These are phyloP conservation scores for Elanus axillaris DNA, from an alignment of 2,113 vertebrate species.

Conservation along the genomic window DNA sequence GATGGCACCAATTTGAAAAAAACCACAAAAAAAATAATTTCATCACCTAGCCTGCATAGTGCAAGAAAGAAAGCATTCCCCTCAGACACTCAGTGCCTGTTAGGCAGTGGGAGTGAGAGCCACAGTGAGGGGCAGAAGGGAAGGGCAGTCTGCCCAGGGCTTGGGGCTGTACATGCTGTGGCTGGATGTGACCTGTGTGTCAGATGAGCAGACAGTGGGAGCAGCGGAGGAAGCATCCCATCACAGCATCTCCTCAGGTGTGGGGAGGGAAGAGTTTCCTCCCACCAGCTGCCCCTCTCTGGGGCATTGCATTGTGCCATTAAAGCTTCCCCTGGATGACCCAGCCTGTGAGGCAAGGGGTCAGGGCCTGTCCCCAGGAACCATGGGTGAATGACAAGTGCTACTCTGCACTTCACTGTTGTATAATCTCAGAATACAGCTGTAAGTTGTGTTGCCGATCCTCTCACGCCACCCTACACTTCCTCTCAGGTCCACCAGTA, in stretches of 20 bases:
- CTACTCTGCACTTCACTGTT: background rate
- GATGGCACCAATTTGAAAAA: background rate
- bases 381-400: background rate
- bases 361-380: no score
- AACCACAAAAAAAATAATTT: background rate
- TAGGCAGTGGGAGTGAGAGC: background rate
- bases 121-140: background rate
- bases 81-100: background rate
- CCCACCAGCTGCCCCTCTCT: background rate
- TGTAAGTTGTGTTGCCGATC: accelerated
- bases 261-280: background rate
- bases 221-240: background rate
- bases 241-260: background rate
- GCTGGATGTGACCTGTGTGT: background rate
- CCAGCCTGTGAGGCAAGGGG: accelerated
- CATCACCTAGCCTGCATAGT: background rate
- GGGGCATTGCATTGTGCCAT: background rate
- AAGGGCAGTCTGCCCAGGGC: background rate
- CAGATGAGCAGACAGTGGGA: accelerated
- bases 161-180: background rate
- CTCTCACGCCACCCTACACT: background rate
- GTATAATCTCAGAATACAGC: background rate
- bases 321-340: background rate
- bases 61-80: background rate
- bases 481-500: background rate